A percentile compares a stretch with the other conserved stretches of the same genome.
Evolutionary conservation across 2,888 invertebrate species (phyloP).

Genomic region (Prosopocoilus inquinatus): DNA sequence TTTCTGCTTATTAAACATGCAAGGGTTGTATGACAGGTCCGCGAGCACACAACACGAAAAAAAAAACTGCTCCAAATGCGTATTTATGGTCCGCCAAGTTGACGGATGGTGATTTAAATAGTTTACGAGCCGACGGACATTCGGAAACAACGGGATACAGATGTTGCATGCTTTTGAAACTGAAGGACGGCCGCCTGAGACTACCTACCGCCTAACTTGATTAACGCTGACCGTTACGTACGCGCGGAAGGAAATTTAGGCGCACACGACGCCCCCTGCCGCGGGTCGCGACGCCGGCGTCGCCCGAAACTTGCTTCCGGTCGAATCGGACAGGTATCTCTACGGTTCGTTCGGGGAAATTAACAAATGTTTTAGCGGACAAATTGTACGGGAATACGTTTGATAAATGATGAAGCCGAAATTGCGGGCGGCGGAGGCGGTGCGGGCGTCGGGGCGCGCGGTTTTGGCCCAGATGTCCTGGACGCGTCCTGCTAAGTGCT

Average conservation of each 20-base stretch:
- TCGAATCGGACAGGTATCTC: constrained; percentile 27
- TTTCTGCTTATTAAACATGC: no score
- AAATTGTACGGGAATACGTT: constrained; percentile 22
- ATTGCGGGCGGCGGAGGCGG: constrained; percentile 6
- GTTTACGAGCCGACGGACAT: constrained; percentile 20
- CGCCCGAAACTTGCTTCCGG: constrained; percentile 30
- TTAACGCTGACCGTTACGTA: constrained; percentile 33
- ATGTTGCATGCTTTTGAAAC: constrained; percentile 31
- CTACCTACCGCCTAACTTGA: constrained; percentile 32
- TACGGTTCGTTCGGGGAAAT: constrained; percentile 32
- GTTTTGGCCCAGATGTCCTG: constrained; percentile 17
- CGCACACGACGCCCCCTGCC: constrained; percentile 9
- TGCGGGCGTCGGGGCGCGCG: not conserved
- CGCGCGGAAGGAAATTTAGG: constrained; percentile 31
- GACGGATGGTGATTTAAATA: constrained; percentile 15
- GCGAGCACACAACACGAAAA: no score
- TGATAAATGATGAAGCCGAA: constrained; percentile 20
- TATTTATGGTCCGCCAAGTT: constrained; percentile 2
- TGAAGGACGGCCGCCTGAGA: constrained; percentile 38
- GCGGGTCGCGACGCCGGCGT: constrained; percentile 8
- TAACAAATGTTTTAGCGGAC: constrained; percentile 31
- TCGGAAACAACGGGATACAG: constrained; percentile 25
- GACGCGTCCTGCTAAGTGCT: constrained; percentile 29
- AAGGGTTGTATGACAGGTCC: no score
- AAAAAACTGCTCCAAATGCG: not conserved